phyloP scores from a whole-genome alignment of 1,140 invertebrate genomes.

The Drosophila tristis region DNA sequence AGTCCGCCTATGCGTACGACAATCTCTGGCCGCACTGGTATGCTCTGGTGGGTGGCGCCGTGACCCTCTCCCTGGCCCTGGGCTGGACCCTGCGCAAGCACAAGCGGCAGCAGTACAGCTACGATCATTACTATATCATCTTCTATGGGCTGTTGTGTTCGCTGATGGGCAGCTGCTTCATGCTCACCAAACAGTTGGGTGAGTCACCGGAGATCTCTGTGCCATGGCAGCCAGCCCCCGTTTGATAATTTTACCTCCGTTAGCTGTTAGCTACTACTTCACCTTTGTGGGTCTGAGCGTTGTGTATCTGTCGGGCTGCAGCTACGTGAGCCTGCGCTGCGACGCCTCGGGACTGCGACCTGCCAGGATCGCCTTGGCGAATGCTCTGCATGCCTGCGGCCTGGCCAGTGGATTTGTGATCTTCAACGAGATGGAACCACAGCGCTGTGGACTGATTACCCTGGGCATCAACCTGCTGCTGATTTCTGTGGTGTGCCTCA shows the following conservation, averaged over 20 bases:
- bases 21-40: conserved; percentile 78
- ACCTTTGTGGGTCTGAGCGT: conserved; percentile 68
- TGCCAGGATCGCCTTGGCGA: conserved; percentile 62
- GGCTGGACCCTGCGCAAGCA: conserved; percentile 68
- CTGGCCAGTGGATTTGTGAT: conserved; percentile 60
- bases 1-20: conserved; percentile 73
- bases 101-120: conserved; percentile 60
- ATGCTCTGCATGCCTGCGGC: conserved; percentile 60
- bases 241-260: not conserved
- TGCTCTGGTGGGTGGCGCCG: conserved; percentile 41
- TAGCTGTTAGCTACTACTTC: conserved; percentile 76
- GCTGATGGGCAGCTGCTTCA: conserved; percentile 73
- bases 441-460: conserved; percentile 53
- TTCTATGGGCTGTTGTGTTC: conserved; percentile 75
- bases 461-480: conserved; percentile 54
- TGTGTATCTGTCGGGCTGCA: conserved; percentile 64
- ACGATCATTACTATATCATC: conserved; percentile 75
- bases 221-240: not conserved
- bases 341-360: conserved; percentile 60
- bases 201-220: conserved; percentile 23
- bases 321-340: conserved; percentile 68
- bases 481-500: conserved; percentile 57
- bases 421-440: conserved; percentile 78
- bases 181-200: conserved; percentile 74
- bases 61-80: conserved; percentile 44